Conservation (phyloP, 2,888 invertebrate genomes). For the Zaprionus obscuricornis region DNA sequence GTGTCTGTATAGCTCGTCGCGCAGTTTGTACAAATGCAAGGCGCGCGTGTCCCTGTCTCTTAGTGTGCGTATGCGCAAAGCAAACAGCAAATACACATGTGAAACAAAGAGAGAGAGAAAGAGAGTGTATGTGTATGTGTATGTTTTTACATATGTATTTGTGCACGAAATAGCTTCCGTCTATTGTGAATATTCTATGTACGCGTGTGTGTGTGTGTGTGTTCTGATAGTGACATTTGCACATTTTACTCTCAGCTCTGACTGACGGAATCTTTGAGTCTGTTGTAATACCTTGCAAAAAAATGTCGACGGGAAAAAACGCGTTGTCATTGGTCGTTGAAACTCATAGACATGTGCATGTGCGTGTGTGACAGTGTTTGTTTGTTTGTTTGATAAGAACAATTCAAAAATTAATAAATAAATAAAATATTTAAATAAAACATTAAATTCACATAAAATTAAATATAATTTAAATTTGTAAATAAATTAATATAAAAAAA, state of each 20-base stretch:
- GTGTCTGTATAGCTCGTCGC: constrained; percentile 28
- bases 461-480: not conserved
- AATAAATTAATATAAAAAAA: not conserved
- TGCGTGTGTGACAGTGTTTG: no score
- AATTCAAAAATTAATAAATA: constrained; percentile 3
- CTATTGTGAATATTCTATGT: constrained; percentile 64
- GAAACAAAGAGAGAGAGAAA: no score
- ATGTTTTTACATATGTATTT: no score
- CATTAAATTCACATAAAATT: not conserved
- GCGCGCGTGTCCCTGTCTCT: constrained; percentile 68
- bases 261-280: no score
- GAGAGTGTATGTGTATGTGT: constrained; percentile 22
- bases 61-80: constrained; percentile 8
- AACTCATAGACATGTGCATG: no score
- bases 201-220: not conserved
- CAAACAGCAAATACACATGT: no score
- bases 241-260: no score
- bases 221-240: no score
- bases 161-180: constrained; percentile 65
- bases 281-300: no score
- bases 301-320: no score
- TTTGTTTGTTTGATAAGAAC: no score
- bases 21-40: constrained; percentile 60
- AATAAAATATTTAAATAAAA: not conserved
- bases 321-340: no score